phyloP scores from a whole-genome alignment of 2,888 invertebrate species.

The Gandaritis pyraliata region DNA sequence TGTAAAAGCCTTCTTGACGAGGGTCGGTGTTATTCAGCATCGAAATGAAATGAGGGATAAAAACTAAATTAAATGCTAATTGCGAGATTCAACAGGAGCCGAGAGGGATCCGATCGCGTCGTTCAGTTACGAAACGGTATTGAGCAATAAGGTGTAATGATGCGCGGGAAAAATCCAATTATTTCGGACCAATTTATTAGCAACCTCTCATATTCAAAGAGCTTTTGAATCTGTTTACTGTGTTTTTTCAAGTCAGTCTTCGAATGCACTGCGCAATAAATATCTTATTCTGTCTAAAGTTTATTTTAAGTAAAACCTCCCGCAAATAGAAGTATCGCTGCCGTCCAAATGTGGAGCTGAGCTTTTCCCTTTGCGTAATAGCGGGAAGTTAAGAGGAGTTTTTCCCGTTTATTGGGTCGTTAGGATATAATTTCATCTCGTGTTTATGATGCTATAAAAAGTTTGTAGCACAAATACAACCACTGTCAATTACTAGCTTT shows the following conservation, averaged over 20 bases:
- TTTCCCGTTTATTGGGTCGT: conserved; percentile 80
- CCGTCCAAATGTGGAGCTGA: conserved; percentile 59
- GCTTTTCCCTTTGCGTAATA: conserved; percentile 72
- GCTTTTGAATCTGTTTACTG: conserved; percentile 33
- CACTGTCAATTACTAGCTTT: conserved; percentile 69
- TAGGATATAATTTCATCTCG: conserved; percentile 82
- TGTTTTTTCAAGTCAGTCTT: conserved; percentile 32
- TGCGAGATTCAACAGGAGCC: conserved; percentile 66
- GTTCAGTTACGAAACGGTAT: conserved; percentile 58
- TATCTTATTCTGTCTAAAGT: conserved; percentile 11
- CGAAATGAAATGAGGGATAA: conserved; percentile 76
- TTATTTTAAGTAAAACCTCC: not conserved
- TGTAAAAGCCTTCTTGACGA: conserved; percentile 72
- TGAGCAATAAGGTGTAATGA: conserved; percentile 64
- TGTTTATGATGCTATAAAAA: conserved; percentile 80
- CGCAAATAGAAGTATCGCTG: conserved; percentile 55
- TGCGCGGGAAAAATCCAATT: conserved; percentile 60
- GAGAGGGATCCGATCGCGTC: conserved; percentile 56
- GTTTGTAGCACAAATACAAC: conserved; percentile 76
- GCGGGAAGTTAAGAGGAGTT: conserved; percentile 72
- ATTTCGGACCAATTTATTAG: conserved; percentile 45
- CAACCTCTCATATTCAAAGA: conserved; percentile 36
- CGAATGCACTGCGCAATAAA: conserved; percentile 36
- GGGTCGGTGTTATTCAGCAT: conserved; percentile 72
- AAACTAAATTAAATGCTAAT: conserved; percentile 79